Evolutionary conservation across 1,140 invertebrate genomes (phyloP).

Genomic region (Charaxes varanes): DNA sequence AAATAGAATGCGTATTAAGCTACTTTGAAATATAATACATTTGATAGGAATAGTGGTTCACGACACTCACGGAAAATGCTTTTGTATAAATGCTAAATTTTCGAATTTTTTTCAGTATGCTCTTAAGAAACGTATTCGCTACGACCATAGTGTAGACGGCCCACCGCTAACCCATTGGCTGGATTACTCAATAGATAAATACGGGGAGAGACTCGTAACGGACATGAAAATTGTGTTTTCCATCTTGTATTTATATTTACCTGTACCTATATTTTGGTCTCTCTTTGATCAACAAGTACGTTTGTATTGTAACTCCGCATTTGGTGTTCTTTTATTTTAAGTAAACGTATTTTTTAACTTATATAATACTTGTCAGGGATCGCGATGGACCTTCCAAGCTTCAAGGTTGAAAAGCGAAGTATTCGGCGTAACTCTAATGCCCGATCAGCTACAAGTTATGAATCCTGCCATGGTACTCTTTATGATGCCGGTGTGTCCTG

Average conservation of each 20-base stretch:
- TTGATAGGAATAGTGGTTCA: too few relatives aligned
- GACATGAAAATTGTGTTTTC: conserved; percentile 77
- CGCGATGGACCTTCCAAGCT: conserved; percentile 85
- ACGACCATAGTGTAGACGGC: conserved; percentile 30
- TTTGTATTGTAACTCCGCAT: not conserved
- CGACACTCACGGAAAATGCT: too few relatives aligned
- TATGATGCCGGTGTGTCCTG: conserved; percentile 82
- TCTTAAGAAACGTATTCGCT: conserved; percentile 32
- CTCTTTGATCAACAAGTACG: conserved; percentile 80
- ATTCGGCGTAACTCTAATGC: conserved; percentile 73
- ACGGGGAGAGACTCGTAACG: conserved; percentile 75
- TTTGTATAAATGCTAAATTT: not conserved
- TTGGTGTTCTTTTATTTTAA: too few relatives aligned
- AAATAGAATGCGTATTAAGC: too few relatives aligned
- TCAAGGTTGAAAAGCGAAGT: conserved; percentile 78
- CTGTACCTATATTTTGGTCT: conserved; percentile 85
- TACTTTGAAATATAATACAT: too few relatives aligned
- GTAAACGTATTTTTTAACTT: too few relatives aligned
- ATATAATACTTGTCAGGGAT: too few relatives aligned
- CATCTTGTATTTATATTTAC: conserved; percentile 80
- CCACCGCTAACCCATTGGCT: conserved; percentile 77
- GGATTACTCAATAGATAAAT: conserved; percentile 82
- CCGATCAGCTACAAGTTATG: conserved; percentile 82
- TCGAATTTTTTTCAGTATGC: conserved; percentile 35
- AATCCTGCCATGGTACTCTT: conserved; percentile 82